Conservation (phyloP, 1,140 invertebrate genomes). For the Thereuonema tuberculata region DNA sequence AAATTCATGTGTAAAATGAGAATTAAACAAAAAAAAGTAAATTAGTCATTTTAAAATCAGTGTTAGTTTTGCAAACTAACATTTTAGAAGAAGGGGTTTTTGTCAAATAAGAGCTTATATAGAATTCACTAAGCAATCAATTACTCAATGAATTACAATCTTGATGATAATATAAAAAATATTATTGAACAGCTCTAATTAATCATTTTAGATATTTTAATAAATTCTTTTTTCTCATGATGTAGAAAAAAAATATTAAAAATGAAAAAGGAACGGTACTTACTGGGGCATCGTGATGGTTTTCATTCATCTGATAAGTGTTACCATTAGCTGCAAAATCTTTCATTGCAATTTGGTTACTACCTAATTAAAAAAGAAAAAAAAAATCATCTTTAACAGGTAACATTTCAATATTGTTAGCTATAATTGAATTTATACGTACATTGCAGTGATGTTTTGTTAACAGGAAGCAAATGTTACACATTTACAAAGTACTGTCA, state of each 20-base stretch:
- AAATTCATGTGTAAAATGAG: no score
- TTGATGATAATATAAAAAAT: background rate
- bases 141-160: background rate
- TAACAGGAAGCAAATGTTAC: no score
- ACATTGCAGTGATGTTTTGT: no score
- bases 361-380: constrained; percentile 9
- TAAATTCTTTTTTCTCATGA: background rate
- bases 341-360: constrained; percentile 7
- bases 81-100: background rate
- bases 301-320: constrained; percentile 13
- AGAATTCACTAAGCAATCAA: background rate
- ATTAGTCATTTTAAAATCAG: no score
- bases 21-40: no score
- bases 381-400: no score
- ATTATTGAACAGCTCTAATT: no score
- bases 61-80: no score
- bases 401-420: no score
- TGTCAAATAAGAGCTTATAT: background rate
- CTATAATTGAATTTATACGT: no score
- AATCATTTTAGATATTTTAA: no score
- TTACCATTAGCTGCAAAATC: constrained; percentile 16
- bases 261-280: constrained; percentile 6
- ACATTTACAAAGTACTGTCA: no score
- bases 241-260: background rate
- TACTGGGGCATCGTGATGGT: background rate